Evolutionary conservation across 1,140 invertebrate genomes (phyloP).

Genomic region (Rhagoletis pomonella): DNA sequence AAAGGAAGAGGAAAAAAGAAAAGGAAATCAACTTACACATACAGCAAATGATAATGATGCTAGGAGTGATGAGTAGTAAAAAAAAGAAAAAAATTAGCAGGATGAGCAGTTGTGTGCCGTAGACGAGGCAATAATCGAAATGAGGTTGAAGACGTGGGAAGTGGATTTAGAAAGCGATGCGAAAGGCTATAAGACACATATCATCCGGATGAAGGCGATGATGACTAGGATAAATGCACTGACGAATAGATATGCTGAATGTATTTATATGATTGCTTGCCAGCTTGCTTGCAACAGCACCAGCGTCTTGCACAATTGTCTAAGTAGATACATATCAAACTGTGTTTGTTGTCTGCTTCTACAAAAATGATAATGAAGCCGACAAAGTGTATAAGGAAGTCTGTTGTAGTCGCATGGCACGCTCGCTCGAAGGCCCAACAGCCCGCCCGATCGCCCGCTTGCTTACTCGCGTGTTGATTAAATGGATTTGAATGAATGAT

Average conservation of each 20-base stretch:
- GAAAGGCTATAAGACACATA: constrained; percentile 13
- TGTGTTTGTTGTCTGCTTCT: not conserved
- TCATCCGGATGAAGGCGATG: constrained; percentile 17
- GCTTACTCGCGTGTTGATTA: constrained; percentile 30
- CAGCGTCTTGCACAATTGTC: not conserved
- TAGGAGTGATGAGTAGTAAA: constrained; percentile 1
- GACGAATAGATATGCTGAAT: not conserved
- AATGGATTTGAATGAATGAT: constrained; percentile 44
- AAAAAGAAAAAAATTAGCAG: not conserved
- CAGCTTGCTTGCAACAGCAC: not conserved
- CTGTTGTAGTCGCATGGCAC: too few species aligned
- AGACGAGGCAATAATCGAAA: constrained; percentile 38
- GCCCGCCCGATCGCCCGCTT: not conserved
- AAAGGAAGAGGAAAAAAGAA: not conserved
- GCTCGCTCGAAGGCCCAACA: too few species aligned
- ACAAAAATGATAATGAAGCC: constrained; percentile 51
- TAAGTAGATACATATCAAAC: not conserved
- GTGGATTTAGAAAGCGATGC: not conserved
- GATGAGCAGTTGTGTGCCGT: not conserved
- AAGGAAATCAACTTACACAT: constrained; percentile 38
- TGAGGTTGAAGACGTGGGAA: constrained; percentile 5
- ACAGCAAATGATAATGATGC: constrained; percentile 35
- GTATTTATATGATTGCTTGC: constrained; percentile 9
- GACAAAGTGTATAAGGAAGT: constrained; percentile 20
- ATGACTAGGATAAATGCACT: constrained; percentile 17